Conservation (phyloP, 2,113 vertebrate species). For the Mandrillus leucophaeus region DNA sequence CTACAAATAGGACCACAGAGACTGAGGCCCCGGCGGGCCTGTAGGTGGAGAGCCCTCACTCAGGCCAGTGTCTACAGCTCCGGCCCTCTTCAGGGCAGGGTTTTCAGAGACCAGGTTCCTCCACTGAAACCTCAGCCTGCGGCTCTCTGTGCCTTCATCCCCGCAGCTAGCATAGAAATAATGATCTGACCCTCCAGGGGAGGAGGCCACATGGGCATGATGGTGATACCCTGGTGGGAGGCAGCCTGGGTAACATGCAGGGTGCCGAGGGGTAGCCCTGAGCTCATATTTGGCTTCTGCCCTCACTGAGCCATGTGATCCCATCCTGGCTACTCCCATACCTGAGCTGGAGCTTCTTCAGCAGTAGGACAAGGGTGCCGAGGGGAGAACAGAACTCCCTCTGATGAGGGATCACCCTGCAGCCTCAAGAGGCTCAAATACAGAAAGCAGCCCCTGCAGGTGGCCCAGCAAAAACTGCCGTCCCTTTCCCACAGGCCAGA, state of each 20-base stretch:
- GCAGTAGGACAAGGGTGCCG: not conserved
- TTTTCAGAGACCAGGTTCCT: not conserved
- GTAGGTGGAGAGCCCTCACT: not conserved
- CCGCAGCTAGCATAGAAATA: too few species aligned
- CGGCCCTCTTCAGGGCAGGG: not conserved
- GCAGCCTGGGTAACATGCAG: not conserved
- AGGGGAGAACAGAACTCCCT: not conserved
- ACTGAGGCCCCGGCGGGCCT: not conserved
- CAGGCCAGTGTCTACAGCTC: not conserved
- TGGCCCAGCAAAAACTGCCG: not conserved
- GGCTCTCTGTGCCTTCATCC: not conserved
- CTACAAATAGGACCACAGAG: not conserved
- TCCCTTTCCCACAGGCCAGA: not conserved
- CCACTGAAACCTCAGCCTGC: not conserved
- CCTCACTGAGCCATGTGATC: not conserved
- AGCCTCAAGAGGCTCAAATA: not conserved
- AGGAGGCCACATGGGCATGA: not conserved
- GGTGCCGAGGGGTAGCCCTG: not conserved
- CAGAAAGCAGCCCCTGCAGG: not conserved
- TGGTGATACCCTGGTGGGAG: not conserved
- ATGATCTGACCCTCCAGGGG: not conserved
- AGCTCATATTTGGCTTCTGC: not conserved
- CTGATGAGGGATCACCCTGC: not conserved
- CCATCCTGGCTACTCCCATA: not conserved
- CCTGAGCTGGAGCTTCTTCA: not conserved